Evolutionary conservation across 2,113 vertebrate species (phyloP).

Genomic region (Cairina moschata): DNA sequence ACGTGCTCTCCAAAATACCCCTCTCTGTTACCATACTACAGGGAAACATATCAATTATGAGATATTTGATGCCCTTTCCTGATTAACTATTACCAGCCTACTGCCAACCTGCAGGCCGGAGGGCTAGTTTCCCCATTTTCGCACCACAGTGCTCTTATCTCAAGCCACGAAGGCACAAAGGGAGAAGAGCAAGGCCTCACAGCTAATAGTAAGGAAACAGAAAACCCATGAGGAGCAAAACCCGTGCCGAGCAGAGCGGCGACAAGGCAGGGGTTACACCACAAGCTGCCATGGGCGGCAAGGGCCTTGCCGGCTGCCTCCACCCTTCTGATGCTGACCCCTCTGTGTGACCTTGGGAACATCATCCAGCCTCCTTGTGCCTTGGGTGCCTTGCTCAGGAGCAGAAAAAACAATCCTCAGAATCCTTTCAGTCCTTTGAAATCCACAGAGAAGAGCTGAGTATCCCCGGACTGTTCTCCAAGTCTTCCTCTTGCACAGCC

Average conservation of each 20-base stretch:
- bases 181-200: not conserved
- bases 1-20: not conserved
- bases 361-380: not conserved
- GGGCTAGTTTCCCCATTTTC: not conserved
- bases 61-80: not conserved
- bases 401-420: not conserved
- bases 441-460: not conserved
- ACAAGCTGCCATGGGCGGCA: not conserved
- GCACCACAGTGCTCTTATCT: not conserved
- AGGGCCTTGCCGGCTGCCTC: fast-evolving
- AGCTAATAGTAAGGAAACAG: not conserved
- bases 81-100: not conserved
- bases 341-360: fast-evolving
- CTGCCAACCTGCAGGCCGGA: not conserved
- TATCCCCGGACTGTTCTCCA: not conserved
- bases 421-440: not conserved
- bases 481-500: not conserved
- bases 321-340: not conserved
- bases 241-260: not conserved
- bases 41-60: not conserved
- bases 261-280: not conserved
- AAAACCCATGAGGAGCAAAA: not conserved
- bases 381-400: not conserved
- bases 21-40: not conserved
- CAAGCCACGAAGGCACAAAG: not conserved